A percentile compares a stretch with the other conserved stretches of the same genome.
Conservation (phyloP, 2,113 vertebrate species). For the Zeus faber region DNA sequence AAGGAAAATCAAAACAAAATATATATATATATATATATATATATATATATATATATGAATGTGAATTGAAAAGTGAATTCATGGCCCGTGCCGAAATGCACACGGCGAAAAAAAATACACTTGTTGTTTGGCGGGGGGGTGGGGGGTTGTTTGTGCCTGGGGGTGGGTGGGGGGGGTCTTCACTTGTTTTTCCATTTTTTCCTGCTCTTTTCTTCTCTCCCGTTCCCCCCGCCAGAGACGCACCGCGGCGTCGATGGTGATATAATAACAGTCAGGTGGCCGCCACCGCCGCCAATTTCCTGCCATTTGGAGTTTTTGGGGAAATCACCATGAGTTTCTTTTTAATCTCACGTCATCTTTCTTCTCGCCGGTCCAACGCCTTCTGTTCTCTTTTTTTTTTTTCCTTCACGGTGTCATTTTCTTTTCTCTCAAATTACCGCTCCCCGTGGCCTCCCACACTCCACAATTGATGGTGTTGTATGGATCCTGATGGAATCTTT, state of each 20-base stretch:
- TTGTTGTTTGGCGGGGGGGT: constrained; percentile 39
- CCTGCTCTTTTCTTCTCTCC: constrained; percentile 52
- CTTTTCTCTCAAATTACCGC: constrained; percentile 78
- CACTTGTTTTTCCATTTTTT: constrained; percentile 49
- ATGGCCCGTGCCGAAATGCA: constrained; percentile 27
- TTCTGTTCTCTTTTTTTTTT: constrained; percentile 47
- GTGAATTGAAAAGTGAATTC: constrained; percentile 72
- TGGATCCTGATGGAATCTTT: constrained; percentile 77
- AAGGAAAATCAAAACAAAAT: too few species aligned
- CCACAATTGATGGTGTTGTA: constrained; percentile 71
- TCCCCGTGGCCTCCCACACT: constrained; percentile 65
- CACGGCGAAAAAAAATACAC: constrained; percentile 43
- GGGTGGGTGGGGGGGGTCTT: too few species aligned
- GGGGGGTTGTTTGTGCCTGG: constrained; percentile 50
- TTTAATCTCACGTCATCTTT: constrained; percentile 49
- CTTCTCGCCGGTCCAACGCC: constrained; percentile 39
- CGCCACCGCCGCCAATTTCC: constrained; percentile 67
- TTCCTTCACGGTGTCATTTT: constrained; percentile 67
- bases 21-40: too few species aligned
- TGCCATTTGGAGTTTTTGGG: constrained; percentile 77
- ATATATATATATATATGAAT: too few species aligned
- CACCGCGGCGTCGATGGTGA: constrained; percentile 65
- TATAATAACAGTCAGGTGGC: constrained; percentile 80
- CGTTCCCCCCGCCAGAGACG: constrained; percentile 40
- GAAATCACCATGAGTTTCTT: constrained; percentile 75